Percentiles rank a stretch among this genome's conserved stretches.
Evolutionary conservation across 2,113 vertebrate species (phyloP).

Genomic region (Semnornis frantzii): DNA sequence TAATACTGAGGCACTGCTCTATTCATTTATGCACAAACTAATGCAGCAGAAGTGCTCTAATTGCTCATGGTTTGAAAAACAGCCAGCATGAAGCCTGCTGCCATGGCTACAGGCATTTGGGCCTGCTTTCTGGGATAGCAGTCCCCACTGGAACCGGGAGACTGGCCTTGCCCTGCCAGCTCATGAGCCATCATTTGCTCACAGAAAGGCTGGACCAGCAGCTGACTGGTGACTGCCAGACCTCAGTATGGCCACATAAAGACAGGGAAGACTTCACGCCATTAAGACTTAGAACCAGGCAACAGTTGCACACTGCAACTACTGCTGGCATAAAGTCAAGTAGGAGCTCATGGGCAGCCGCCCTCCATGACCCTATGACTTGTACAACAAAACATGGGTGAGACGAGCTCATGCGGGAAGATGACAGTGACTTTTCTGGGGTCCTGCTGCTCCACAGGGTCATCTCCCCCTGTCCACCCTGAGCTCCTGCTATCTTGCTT

Average conservation of each 20-base stretch:
- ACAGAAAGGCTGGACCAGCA: background rate
- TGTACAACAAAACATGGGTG: background rate
- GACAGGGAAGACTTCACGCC: background rate
- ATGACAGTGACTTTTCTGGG: background rate
- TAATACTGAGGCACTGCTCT: background rate
- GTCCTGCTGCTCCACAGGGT: background rate
- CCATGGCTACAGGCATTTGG: background rate
- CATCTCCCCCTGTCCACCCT: background rate
- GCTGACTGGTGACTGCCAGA: background rate
- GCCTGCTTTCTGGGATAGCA: background rate
- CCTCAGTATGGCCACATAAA: rapidly evolving
- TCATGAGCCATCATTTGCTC: background rate
- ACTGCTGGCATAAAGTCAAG: background rate
- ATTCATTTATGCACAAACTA: constrained; percentile 8
- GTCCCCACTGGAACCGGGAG: background rate
- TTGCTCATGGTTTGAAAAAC: background rate
- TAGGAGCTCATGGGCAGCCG: background rate
- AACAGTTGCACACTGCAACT: background rate
- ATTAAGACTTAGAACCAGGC: background rate
- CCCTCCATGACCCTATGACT: background rate
- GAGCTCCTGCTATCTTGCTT: background rate
- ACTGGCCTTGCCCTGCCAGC: background rate
- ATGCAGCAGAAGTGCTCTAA: background rate
- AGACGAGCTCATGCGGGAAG: background rate
- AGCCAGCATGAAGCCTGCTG: background rate